Base-by-base conservation (phyloP, 2,888 invertebrate species). In the Chalcis sispes region DNA sequence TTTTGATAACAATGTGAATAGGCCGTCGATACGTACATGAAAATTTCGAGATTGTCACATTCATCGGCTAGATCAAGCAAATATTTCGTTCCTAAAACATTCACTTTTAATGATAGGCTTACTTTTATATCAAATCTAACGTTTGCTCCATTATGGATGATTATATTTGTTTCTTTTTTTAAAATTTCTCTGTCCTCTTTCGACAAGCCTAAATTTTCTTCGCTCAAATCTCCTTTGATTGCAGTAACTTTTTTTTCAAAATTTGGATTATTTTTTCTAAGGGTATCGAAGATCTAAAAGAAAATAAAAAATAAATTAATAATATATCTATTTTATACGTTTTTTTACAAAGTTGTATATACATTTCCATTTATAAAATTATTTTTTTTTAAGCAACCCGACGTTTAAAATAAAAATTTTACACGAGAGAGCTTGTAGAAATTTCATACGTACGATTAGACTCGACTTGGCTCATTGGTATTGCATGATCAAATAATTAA, bases 11-110 rank as follows among this genome's bases (percentile, higher is more conserved):
- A 78, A 46, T 84, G 83, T 0, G 85, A 82, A 64, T 80, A 85
- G 1, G 83, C 83, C 8, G 85, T 82, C 13, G 85, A 85, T 4
- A 84, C 73, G 66, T 85, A 84, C 10, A 81, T 20, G 46, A 84
- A 86, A 2, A 77, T 72, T 23, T 69, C 15, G 0, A 85, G 66
- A 5, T 79, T 77, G 15, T 77, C 76, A 50, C 85, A 85, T 0
- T 81, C 79, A 64, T 29, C 77, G 3, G 85, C 84, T 25, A 86
- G 74, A 40, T 84, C 83, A 50, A 85, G 75, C 77, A 84, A 66
- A 23, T 79, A 64, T 25, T 80, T 79, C 0, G 85, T 84, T 5
- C 81, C 84, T 2, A 83, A 40, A 0, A 83, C 83, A 62, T 86
- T 84, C 13, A 69, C 61, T 27, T 72, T 79, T 20, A 86, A 66